phyloP scores from a whole-genome alignment of 2,113 vertebrate genomes.

The Alethe castanea region DNA sequence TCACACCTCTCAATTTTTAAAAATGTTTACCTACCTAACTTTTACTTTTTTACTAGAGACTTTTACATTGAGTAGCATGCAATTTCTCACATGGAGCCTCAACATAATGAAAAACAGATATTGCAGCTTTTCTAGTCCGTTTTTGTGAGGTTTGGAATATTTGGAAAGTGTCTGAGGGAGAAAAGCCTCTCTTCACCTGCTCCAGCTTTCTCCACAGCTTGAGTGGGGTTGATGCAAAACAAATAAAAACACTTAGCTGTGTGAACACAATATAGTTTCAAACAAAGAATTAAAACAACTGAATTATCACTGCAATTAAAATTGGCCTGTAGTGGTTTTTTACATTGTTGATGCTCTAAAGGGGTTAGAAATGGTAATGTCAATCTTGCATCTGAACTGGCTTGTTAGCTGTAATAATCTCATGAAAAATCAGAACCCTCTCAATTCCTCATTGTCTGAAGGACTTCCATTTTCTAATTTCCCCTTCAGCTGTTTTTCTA shows the following conservation, averaged over 20 bases:
- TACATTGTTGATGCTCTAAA: neutral
- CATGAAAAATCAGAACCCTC: neutral
- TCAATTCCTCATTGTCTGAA: neutral
- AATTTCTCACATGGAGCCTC: neutral
- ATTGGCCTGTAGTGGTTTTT: neutral
- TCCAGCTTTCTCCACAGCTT: neutral
- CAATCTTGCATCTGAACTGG: neutral
- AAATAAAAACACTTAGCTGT: neutral
- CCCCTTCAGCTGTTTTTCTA: neutral
- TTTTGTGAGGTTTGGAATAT: neutral
- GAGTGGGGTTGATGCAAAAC: neutral
- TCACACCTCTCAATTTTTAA: neutral
- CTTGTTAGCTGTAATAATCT: neutral
- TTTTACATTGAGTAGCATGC: neutral
- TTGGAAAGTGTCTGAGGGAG: neutral
- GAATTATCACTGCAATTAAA: neutral
- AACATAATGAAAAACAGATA: neutral
- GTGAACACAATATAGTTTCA: neutral
- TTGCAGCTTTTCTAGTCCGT: neutral
- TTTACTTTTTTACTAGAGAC: accelerated
- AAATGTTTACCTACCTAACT: neutral
- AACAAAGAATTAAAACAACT: neutral
- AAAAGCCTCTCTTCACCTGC: neutral
- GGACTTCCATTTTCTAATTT: conserved; percentile 37
- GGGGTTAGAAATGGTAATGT: neutral